A percentile compares a stretch with the other conserved stretches of the same genome.
Conservation (phyloP, 2,113 vertebrate genomes). For the Bombycilla garrulus region DNA sequence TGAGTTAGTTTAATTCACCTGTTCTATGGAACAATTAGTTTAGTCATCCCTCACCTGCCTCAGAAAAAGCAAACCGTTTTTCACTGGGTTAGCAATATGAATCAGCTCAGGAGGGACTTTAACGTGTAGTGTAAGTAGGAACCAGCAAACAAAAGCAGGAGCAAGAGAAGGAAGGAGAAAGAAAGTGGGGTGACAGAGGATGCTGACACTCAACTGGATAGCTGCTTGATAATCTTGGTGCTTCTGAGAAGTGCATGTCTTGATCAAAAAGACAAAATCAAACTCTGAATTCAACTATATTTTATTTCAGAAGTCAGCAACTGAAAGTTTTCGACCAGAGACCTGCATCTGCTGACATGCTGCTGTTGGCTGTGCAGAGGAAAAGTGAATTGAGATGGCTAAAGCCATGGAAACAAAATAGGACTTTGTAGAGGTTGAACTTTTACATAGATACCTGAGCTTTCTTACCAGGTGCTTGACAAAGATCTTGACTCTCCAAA, state of each 20-base stretch:
- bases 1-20: neutral
- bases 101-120: neutral
- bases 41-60: neutral
- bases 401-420: neutral
- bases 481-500: neutral
- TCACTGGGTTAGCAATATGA: neutral
- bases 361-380: neutral
- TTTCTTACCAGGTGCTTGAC: neutral
- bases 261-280: neutral
- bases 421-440: neutral
- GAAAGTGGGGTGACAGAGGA: neutral
- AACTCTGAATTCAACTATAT: neutral
- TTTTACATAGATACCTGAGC: neutral
- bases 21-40: neutral
- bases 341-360: neutral
- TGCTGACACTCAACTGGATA: neutral
- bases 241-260: neutral
- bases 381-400: neutral
- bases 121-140: neutral
- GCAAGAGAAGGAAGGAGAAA: neutral
- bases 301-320: neutral
- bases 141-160: neutral
- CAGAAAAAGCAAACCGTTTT: neutral
- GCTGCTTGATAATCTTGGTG: neutral
- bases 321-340: neutral